Percentiles rank a stretch among this genome's conserved stretches.
Conservation (phyloP, 1,140 invertebrate genomes). For the Drosophila micromelanica region DNA sequence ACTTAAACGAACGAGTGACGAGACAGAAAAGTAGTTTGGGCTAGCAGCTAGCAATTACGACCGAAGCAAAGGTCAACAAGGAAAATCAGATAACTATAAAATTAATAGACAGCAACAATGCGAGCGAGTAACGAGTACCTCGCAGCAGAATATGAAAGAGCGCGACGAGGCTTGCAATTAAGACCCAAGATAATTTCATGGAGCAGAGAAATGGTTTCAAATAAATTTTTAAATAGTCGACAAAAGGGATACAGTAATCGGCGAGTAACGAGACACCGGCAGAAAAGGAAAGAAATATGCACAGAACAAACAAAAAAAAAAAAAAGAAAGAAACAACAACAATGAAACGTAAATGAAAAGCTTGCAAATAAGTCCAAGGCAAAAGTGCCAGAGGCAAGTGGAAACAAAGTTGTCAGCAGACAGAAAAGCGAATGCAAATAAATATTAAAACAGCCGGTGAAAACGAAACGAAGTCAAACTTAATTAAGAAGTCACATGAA, state of each 20-base stretch:
- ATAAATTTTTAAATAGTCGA: conserved; percentile 15
- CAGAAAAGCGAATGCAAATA: conserved; percentile 46
- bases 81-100: not conserved
- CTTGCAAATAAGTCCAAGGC: conserved; percentile 48
- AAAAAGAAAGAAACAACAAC: too few relatives aligned
- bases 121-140: not conserved
- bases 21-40: too few relatives aligned
- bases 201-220: conserved; percentile 5
- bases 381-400: conserved; percentile 22
- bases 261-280: not conserved
- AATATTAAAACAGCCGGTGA: conserved; percentile 47
- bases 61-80: not conserved
- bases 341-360: not conserved
- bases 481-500: conserved; percentile 41
- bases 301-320: not conserved
- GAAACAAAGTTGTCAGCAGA: conserved; percentile 33
- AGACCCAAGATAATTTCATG: not conserved
- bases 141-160: not conserved
- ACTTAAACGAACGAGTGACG: too few relatives aligned
- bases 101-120: not conserved
- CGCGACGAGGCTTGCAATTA: not conserved
- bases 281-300: not conserved
- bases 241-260: not conserved
- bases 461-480: conserved; percentile 41
- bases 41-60: too few relatives aligned